Evolutionary conservation across 2,888 invertebrate genomes (phyloP).

Genomic region (Lasius platythorax): DNA sequence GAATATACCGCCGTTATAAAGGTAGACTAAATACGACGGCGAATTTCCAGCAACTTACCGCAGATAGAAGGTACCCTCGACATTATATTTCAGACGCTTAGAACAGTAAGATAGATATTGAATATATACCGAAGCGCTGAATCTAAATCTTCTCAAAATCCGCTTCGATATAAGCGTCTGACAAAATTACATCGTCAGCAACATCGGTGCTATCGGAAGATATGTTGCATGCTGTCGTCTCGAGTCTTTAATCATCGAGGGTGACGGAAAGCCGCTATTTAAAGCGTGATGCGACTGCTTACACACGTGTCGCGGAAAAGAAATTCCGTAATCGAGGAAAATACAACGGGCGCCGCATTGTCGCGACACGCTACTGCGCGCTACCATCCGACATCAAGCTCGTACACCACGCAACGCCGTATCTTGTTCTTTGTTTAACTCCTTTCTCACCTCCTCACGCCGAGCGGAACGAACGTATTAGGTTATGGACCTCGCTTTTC

Average conservation of each 20-base stretch:
- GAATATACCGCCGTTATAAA: slow-evolving; percentile 55
- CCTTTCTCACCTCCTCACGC: slow-evolving; percentile 70
- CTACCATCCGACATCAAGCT: slow-evolving; percentile 62
- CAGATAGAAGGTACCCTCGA: neutral
- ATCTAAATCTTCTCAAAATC: neutral
- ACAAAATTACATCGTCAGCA: neutral
- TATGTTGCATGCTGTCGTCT: neutral
- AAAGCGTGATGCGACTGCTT: neutral
- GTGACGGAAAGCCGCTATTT: neutral
- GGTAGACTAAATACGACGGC: slow-evolving; percentile 56
- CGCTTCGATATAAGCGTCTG: neutral
- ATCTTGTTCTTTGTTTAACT: slow-evolving; percentile 74
- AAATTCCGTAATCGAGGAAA: neutral
- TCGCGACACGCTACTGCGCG: slow-evolving; percentile 62
- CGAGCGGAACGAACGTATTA: slow-evolving; percentile 75
- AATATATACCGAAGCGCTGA: neutral
- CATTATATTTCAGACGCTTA: slow-evolving; percentile 4
- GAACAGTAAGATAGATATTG: slow-evolving; percentile 12
- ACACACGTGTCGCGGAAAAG: neutral
- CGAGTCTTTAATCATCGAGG: neutral
- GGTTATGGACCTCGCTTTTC: slow-evolving; percentile 78
- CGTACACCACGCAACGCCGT: slow-evolving; percentile 63
- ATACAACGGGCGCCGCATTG: slow-evolving; percentile 57
- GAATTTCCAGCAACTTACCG: slow-evolving; percentile 38
- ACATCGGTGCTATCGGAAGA: too few relatives aligned